Evolutionary conservation across 2,888 invertebrate species (phyloP), one percentile per base, ranked within the genome.

Genomic region (Cantharis flavilabris): DNA sequence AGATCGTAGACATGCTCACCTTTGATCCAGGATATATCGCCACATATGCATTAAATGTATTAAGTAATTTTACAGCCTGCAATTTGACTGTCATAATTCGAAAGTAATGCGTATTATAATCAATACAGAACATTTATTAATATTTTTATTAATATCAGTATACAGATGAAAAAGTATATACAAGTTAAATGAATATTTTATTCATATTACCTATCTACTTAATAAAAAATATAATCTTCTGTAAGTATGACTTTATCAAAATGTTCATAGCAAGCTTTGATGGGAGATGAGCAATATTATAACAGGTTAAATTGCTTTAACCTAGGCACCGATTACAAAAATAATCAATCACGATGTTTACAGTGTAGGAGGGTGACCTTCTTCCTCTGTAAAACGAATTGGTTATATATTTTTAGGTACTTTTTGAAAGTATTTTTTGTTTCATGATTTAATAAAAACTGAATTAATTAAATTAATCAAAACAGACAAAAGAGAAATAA

Each of bases 261-360:
- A 49, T 49, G 49, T 49, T 49, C 33, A 49, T 49, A 49, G 49
- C n/a, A n/a, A 49, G 49, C 49, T 62, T 69, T 69, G 76, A 72
- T 16, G 69, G 67, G 49, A 72, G 69, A 33, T 67, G 23, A 26
- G 70, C 67, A 75, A 77, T 74, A 74, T 70, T 75, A 71, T 71
- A 73, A 78, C 73, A 69, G 72, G 73, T 73, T 62, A 75, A 79
- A 79, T 79, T 79, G 72, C 76, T 73, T 72, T 72, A 76, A 75
- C 74, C 70, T 76, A 73, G 70, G 78, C 77, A 78, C 76, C 82
- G 80, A 82, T 82, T 81, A 82, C 80, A 82, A 82, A 82, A 82
- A 81, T 80, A 82, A 82, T 82, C 82, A 82, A 82, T 81, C 82
- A 82, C 81, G 81, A 80, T 74, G 76, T 75, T 76, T 73, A 69